A percentile compares a stretch with the other conserved stretches of the same genome.
Evolutionary conservation across 1,140 invertebrate genomes (phyloP).

Genomic region (Anthonomus grandis): DNA sequence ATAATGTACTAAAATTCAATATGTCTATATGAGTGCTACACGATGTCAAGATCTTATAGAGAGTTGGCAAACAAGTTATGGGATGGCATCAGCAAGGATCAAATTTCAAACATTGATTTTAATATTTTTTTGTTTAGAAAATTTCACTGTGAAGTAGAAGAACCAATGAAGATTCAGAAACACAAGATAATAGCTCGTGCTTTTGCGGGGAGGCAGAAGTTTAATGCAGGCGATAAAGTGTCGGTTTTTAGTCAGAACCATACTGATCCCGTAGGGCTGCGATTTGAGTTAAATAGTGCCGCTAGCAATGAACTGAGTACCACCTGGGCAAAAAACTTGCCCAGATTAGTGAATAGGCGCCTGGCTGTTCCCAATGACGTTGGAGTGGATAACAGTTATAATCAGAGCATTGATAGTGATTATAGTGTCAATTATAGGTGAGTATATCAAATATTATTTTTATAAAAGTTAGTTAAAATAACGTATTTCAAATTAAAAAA

Average conservation of each 20-base stretch:
- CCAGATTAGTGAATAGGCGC: constrained; percentile 77
- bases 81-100: no score
- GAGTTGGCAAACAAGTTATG: no score
- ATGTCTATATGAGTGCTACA: no score
- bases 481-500: no score
- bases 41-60: no score
- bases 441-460: not conserved
- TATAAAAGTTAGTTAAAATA: no score
- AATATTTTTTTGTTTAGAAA: constrained; percentile 53
- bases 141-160: constrained; percentile 66
- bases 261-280: constrained; percentile 85
- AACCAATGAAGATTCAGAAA: constrained; percentile 73
- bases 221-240: constrained; percentile 76
- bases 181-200: constrained; percentile 89
- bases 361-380: constrained; percentile 67
- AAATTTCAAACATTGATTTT: no score
- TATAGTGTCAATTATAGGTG: constrained; percentile 63
- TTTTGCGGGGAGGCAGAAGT: constrained; percentile 82
- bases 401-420: constrained; percentile 67
- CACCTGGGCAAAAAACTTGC: constrained; percentile 84
- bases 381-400: constrained; percentile 60
- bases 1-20: no score
- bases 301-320: constrained; percentile 74
- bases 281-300: constrained; percentile 78
- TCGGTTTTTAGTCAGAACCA: constrained; percentile 84